These are phyloP conservation scores for Cheirogaleus medius DNA, from an alignment of 2,113 vertebrate species.

Conservation along the genomic window DNA sequence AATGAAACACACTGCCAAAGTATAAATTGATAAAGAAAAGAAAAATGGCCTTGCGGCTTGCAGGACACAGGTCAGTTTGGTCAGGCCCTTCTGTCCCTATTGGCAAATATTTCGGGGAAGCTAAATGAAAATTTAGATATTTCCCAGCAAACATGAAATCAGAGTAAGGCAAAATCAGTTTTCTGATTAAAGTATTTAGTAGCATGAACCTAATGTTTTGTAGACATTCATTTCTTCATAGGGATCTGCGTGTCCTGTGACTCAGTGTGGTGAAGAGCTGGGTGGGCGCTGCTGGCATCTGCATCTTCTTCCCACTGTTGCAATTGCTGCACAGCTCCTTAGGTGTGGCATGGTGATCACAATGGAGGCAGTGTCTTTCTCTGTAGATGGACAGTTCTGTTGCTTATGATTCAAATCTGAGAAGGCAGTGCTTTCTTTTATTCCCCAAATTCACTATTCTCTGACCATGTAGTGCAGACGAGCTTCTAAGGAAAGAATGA, in stretches of 20 bases:
- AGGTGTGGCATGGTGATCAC: background rate
- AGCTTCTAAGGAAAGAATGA: background rate
- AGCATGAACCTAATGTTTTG: background rate
- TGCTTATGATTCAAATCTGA: background rate
- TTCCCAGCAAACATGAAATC: background rate
- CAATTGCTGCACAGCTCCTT: background rate
- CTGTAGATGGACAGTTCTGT: background rate
- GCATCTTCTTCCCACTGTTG: background rate
- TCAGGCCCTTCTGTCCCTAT: background rate
- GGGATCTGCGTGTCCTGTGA: background rate
- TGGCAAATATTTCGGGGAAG: background rate
- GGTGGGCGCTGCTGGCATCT: background rate
- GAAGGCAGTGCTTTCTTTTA: background rate
- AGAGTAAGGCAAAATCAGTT: background rate
- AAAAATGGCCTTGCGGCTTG: background rate
- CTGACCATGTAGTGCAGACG: background rate
- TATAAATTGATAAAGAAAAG: background rate
- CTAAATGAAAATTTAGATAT: background rate
- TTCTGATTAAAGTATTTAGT: background rate
- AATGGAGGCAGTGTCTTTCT: background rate
- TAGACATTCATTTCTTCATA: background rate
- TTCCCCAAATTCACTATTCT: background rate
- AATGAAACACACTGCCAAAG: background rate
- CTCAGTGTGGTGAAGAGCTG: background rate
- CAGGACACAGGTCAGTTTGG: background rate